Evolutionary conservation across 2,113 vertebrate species (phyloP).

Genomic region (Onychorhynchus coronatus): DNA sequence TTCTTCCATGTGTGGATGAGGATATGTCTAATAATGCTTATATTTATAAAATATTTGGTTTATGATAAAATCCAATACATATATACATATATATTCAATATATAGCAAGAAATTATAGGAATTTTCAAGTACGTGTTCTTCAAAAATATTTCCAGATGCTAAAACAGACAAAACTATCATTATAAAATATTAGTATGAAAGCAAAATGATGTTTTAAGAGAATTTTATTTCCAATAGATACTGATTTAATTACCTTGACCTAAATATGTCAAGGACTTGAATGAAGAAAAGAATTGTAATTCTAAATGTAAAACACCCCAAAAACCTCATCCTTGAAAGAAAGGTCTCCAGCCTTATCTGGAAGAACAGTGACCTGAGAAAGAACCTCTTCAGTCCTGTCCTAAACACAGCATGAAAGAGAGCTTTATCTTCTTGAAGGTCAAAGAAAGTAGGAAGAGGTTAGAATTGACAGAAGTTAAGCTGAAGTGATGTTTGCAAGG

Average conservation of each 20-base stretch:
- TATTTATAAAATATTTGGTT: not conserved
- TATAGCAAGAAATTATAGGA: not conserved
- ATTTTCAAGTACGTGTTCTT: not conserved
- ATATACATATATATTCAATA: not conserved
- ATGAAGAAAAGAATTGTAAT: not conserved
- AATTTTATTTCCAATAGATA: not conserved
- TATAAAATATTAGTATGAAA: not conserved
- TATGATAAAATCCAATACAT: not conserved
- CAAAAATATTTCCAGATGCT: not conserved
- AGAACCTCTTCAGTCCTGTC: not conserved
- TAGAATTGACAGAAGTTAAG: not conserved
- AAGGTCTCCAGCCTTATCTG: not conserved
- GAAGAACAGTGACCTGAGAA: not conserved
- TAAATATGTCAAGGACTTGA: not conserved
- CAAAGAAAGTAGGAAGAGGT: constrained; percentile 2
- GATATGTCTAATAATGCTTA: not conserved
- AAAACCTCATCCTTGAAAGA: not conserved
- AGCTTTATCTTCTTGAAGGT: not conserved
- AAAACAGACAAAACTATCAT: not conserved
- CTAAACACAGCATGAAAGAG: not conserved
- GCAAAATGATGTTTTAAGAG: not conserved
- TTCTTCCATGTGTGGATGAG: not conserved
- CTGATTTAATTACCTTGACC: not conserved
- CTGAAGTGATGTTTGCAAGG: not conserved
- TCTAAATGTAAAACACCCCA: not conserved